Percentiles rank a stretch among this genome's conserved stretches.
These are phyloP conservation scores for Andricus quercusramuli DNA, from an alignment of 2,888 invertebrate genomes.

Conservation along the genomic window DNA sequence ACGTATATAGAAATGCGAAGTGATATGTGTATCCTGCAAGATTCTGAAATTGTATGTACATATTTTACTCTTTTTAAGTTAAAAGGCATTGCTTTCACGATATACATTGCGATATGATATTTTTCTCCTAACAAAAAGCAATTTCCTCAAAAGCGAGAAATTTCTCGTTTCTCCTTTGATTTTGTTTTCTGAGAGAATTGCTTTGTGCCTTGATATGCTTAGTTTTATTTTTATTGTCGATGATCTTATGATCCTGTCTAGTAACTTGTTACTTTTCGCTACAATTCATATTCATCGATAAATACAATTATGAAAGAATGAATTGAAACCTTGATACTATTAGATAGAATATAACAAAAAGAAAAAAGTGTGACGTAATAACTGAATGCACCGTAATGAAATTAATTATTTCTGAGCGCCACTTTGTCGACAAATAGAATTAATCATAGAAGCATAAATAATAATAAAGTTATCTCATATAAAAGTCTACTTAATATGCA, in stretches of 20 bases:
- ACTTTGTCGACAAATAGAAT: too few species aligned
- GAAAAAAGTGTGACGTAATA: neutral
- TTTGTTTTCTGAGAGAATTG: neutral
- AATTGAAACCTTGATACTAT: neutral
- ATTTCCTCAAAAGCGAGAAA: neutral
- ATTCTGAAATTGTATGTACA: conserved; percentile 16
- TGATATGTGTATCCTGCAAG: conserved; percentile 1
- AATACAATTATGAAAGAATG: neutral
- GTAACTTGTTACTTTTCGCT: conserved; percentile 3
- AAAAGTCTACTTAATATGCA: neutral
- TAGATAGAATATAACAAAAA: neutral
- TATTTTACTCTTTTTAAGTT: neutral
- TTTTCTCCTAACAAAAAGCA: conserved; percentile 6
- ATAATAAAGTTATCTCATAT: neutral
- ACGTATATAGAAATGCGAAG: conserved; percentile 2
- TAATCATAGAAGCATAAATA: neutral
- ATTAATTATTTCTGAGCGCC: neutral
- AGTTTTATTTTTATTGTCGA: conserved; percentile 28
- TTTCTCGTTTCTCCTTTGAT: neutral
- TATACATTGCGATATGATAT: conserved; percentile 29
- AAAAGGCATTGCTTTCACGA: conserved; percentile 33
- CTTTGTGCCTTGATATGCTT: conserved; percentile 20
- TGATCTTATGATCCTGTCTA: neutral
- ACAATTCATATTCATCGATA: neutral
- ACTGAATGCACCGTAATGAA: neutral